Percentiles rank a stretch among this genome's conserved stretches.
These are phyloP conservation scores for Pardalotus punctatus DNA, from an alignment of 2,113 vertebrate species.

Conservation along the genomic window DNA sequence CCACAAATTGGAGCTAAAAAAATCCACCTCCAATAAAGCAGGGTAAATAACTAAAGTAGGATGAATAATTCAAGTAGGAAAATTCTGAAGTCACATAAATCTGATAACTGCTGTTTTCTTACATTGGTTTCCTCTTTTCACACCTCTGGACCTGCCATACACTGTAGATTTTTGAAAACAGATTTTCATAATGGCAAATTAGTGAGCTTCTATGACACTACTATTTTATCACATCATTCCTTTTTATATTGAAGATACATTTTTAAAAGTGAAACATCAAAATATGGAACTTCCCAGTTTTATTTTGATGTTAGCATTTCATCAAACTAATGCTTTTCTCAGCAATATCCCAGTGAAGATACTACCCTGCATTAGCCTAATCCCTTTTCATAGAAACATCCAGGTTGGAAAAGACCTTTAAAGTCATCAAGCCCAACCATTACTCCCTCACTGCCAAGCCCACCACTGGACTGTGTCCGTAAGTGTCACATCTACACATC, in stretches of 20 bases:
- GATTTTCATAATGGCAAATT: not conserved
- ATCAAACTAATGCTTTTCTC: not conserved
- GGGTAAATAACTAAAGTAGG: not conserved
- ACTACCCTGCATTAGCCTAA: not conserved
- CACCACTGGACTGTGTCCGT: not conserved
- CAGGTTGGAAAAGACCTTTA: not conserved
- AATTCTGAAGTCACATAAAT: not conserved
- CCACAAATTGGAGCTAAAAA: not conserved
- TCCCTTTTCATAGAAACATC: not conserved
- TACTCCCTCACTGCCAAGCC: not conserved
- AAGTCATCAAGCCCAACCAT: fast-evolving
- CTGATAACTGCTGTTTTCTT: not conserved
- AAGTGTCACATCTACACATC: not conserved
- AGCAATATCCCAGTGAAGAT: not conserved
- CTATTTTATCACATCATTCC: not conserved
- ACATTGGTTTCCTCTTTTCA: not conserved
- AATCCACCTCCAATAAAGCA: not conserved
- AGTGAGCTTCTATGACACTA: not conserved
- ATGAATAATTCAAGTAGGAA: slow-evolving; percentile 15
- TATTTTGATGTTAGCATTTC: not conserved
- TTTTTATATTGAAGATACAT: not conserved
- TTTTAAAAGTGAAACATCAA: not conserved
- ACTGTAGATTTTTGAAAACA: not conserved
- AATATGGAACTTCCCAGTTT: not conserved
- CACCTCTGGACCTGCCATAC: not conserved